Evolutionary conservation across 2,888 invertebrate genomes (phyloP), one percentile per base, ranked within the genome.

Genomic region (Thymelicus acteon): DNA sequence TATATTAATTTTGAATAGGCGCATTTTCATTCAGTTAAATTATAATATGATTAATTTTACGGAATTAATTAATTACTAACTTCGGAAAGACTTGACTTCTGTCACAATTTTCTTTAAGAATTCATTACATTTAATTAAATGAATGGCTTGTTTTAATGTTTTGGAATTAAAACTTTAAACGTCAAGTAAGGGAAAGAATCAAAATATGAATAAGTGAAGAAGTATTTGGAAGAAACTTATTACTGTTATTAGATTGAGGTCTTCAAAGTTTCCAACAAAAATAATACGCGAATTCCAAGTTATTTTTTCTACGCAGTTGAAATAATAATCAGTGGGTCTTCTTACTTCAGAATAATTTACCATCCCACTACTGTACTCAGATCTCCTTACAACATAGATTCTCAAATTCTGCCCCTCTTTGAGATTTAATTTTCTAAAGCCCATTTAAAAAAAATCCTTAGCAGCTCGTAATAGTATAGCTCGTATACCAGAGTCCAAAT

Each of bases 81-180:
- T 52, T 52, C 6, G 15, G 8, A 19, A 19, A 52, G 3, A 15
- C 12, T 12, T 44, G 44, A 62, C 15, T 39, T 54, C 40, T 44
- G 67, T 68, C 31, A 40, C 24, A 44, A n/a, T 60, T 68, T 62
- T 62, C 61, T 57, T 47, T 10, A 54, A 15, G 15, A 49, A 54
- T 37, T 68, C 24, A 54, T 39, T 2, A 52, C 19, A 64, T 58
- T 49, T 39, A 73, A 75, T 75, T 75, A 73, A 77, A 74, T 76
- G 72, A 72, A 72, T 72, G 72, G 70, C 71, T 77, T 75, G 75
- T 69, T 58, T 75, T 73, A 75, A 75, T 72, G 74, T 64, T 73
- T 70, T 57, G 68, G 74, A 72, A 61, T 77, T 74, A 74, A 75
- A 75, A 72, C 70, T 77, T 73, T 69, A 73, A 47, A 73, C 67